Evolutionary conservation across 2,113 vertebrate species (phyloP), one percentile per base, ranked within the genome.

Genomic region (Sinosuthora webbiana): DNA sequence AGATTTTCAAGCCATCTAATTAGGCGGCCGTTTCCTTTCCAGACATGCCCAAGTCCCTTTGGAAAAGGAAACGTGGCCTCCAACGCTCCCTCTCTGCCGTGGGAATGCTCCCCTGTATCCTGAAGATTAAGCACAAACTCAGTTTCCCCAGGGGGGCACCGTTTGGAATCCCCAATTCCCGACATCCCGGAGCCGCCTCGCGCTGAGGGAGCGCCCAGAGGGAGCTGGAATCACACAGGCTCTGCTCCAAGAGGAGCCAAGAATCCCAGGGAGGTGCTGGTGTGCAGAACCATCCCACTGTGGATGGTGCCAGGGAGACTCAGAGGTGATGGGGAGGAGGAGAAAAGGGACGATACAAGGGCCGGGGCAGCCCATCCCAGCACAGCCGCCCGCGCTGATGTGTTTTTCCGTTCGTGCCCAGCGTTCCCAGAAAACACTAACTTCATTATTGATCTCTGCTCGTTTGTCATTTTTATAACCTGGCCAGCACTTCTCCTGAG

Each of bases 401-500:
- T 10, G 1, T 84, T 93, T 57, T 49, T 91, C 93, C 23, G 0
- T 85, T 27, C 3, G 3, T 56, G 70, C 25, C 87, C 35, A 35
- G 75, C 77, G 9, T 96, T 91, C 96, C 95, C 97, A 93, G 89
- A 53, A 93, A 97, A 95, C 97, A 94, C 94, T 45, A 85, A 90
- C 91, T 87, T 93, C 89, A 17, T 89, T 96, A 94, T 76, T 91
- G 94, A 93, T 88, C 89, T 52, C 75, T 55, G 80, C 90, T 94
- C 91, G 0, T 97, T 91, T 94, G 87, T 97, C 96, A 96, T 94
- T 91, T 97, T 95, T 96, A 97, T 90, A 94, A 95, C 94, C 95
- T 91, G 89, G 59, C 92, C 73, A 93, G 95, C 94, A 59, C 94
- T 96, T 74, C 73, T 64, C 23, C 84, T 94, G 94, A 94, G 85